Conservation (phyloP, 2,113 vertebrate genomes). For the Thermophis baileyi region DNA sequence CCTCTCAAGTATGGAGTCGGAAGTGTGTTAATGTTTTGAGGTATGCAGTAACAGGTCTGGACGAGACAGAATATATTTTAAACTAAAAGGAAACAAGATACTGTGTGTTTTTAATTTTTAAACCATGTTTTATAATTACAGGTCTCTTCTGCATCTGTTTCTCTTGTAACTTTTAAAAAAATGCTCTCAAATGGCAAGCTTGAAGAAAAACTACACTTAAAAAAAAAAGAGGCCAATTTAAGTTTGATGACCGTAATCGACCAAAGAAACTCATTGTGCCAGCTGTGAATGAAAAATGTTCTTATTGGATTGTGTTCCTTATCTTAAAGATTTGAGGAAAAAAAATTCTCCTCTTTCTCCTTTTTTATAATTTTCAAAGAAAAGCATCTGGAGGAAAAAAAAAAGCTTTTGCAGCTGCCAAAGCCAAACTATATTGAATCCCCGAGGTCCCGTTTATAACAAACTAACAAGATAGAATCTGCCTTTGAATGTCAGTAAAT, state of each 20-base stretch:
- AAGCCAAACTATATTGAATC: slow-evolving; percentile 63
- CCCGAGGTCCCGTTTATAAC: slow-evolving; percentile 74
- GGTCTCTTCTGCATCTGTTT: slow-evolving; percentile 35
- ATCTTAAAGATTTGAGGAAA: slow-evolving; percentile 58
- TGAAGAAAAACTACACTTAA: slow-evolving; percentile 42
- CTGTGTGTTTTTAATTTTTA: slow-evolving; percentile 14
- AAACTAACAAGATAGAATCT: slow-evolving; percentile 78
- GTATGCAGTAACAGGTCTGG: slow-evolving; percentile 61
- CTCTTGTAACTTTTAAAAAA: neutral
- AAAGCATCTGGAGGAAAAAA: neutral
- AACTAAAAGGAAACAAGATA: slow-evolving; percentile 38
- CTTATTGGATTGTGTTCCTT: slow-evolving; percentile 6
- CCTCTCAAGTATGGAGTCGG: slow-evolving; percentile 47
- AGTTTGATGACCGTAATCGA: neutral
- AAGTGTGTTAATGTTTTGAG: slow-evolving; percentile 50
- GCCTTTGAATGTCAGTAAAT: slow-evolving; percentile 81
- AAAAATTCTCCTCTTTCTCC: slow-evolving; percentile 36
- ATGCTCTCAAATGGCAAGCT: slow-evolving; percentile 40
- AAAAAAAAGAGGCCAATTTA: neutral
- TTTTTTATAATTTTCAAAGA: slow-evolving; percentile 60
- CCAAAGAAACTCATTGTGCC: neutral
- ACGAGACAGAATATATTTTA: slow-evolving; percentile 51
- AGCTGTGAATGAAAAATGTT: neutral
- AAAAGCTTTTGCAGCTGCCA: slow-evolving; percentile 68
- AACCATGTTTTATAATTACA: slow-evolving; percentile 47